These are phyloP conservation scores for Camponotus fellah DNA, from an alignment of 2,888 invertebrate genomes.

Conservation along the genomic window DNA sequence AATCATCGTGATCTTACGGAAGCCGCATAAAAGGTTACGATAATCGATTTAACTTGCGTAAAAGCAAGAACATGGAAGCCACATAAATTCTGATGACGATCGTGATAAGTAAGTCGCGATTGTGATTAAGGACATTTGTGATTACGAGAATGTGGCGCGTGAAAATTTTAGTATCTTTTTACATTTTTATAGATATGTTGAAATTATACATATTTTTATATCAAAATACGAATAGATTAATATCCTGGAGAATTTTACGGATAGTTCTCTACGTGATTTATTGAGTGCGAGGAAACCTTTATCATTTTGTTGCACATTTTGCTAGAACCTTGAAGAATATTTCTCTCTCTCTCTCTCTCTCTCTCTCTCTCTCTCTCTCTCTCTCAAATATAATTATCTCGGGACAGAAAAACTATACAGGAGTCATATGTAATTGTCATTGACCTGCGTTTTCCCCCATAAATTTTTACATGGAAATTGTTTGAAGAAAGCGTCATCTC, in stretches of 20 bases:
- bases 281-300: neutral
- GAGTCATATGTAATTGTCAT: neutral
- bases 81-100: constrained; percentile 5
- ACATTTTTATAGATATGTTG: neutral
- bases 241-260: neutral
- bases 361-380: neutral
- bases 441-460: neutral
- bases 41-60: constrained; percentile 39
- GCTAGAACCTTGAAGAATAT: neutral
- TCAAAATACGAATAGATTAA: neutral
- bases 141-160: neutral
- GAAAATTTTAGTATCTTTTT: neutral
- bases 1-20: constrained; percentile 10
- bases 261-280: neutral
- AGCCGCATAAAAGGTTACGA: constrained; percentile 21
- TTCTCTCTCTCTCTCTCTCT: neutral
- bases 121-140: neutral
- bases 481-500: neutral
- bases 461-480: neutral
- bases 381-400: neutral
- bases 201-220: neutral
- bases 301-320: neutral
- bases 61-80: constrained; percentile 36
- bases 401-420: neutral
- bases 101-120: neutral